A percentile compares a stretch with the other conserved stretches of the same genome.
These are phyloP conservation scores for Eulemur macaco DNA, from an alignment of 2,113 vertebrate species.

Conservation along the genomic window DNA sequence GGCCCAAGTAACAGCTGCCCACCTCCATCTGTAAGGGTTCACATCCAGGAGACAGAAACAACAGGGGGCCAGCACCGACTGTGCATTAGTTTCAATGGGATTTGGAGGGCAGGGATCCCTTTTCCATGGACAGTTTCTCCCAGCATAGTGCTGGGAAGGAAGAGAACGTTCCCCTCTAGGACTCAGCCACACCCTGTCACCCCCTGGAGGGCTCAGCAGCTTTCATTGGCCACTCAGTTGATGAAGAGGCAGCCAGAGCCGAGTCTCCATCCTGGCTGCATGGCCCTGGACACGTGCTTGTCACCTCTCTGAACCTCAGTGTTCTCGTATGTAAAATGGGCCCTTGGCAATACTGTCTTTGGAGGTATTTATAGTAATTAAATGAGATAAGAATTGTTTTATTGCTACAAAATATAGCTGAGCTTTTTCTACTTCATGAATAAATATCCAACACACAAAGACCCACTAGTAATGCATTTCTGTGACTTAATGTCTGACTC, in stretches of 20 bases:
- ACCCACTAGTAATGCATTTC: background rate
- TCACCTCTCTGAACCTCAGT: background rate
- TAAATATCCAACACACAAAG: background rate
- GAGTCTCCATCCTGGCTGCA: background rate
- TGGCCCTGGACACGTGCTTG: background rate
- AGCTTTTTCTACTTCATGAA: background rate
- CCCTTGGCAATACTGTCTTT: background rate
- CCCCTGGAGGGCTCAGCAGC: background rate
- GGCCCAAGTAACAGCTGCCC: background rate
- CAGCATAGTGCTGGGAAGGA: background rate
- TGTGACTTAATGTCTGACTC: background rate
- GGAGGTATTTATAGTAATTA: background rate
- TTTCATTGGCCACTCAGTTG: rapidly evolving
- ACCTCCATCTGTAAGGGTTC: background rate
- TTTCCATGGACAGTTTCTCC: too few relatives aligned
- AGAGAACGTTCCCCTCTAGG: too few relatives aligned
- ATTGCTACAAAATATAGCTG: background rate
- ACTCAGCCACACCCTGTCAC: background rate
- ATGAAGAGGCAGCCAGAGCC: background rate
- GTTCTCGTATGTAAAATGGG: background rate
- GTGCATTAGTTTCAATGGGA: too few relatives aligned
- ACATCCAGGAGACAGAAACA: background rate
- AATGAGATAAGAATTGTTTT: background rate
- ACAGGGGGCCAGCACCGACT: background rate
- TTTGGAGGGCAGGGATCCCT: too few relatives aligned